Conservation (phyloP, 2,797 vertebrate genomes). For the Lagodon rhomboides region DNA sequence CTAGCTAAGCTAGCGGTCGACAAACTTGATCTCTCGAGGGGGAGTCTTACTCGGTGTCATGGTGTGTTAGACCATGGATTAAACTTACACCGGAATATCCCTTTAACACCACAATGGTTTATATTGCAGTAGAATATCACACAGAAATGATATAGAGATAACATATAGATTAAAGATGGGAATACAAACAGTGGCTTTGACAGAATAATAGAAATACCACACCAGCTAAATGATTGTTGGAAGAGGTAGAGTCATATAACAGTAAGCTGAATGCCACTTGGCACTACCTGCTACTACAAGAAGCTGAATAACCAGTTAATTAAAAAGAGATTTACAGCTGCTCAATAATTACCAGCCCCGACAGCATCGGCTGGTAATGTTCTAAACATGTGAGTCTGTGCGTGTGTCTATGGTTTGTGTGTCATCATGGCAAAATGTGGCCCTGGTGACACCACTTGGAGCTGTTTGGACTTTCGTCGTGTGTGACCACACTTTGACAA, state of each 20-base stretch:
- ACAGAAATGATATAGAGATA: neutral
- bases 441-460: neutral
- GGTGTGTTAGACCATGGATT: no score
- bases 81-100: no score
- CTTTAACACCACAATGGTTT: neutral
- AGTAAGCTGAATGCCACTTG: conserved; percentile 1
- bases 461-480: neutral
- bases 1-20: no score
- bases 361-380: neutral
- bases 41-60: no score
- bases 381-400: neutral
- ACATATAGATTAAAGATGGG: neutral
- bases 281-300: neutral
- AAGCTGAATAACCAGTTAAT: conserved; percentile 4
- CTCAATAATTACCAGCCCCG: neutral
- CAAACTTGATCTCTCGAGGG: no score
- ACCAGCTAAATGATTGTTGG: neutral
- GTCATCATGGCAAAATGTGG: neutral
- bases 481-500: neutral
- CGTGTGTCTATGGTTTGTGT: neutral
- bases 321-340: conserved; percentile 6
- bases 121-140: neutral
- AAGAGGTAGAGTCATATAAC: neutral
- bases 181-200: neutral
- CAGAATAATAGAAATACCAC: neutral